These are phyloP conservation scores for Misgurnus anguillicaudatus DNA, from an alignment of 2,113 vertebrate genomes.

Conservation along the genomic window DNA sequence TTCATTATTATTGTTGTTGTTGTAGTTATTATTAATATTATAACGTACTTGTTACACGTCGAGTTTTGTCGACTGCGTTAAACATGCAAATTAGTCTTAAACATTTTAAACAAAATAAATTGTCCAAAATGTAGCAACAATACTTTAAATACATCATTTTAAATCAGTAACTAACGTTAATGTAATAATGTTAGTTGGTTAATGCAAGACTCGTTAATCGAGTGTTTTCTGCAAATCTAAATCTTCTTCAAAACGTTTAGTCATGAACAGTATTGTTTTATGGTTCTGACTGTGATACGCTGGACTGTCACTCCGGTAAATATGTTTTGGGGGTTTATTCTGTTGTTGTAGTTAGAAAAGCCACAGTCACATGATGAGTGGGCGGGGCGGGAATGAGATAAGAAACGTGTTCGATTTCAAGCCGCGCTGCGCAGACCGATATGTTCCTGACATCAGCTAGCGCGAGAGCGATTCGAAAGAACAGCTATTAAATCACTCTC, in stretches of 20 bases:
- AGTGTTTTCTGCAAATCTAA: background rate
- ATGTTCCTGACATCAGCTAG: too few species aligned
- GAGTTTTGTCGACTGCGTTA: too few species aligned
- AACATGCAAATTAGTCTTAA: too few species aligned
- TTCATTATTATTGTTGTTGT: background rate
- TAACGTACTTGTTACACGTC: too few species aligned
- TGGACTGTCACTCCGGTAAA: background rate
- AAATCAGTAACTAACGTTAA: background rate
- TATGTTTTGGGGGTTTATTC: background rate
- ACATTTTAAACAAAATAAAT: too few species aligned
- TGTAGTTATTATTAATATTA: background rate
- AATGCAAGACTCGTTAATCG: background rate
- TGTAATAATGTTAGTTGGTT: background rate
- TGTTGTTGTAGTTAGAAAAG: background rate
- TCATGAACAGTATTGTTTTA: background rate
- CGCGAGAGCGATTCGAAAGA: too few species aligned
- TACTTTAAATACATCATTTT: background rate
- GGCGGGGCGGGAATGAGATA: slow-evolving; percentile 1
- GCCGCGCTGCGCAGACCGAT: too few species aligned
- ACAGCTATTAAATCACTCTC: too few species aligned
- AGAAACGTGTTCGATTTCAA: too few species aligned
- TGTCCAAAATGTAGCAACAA: too few species aligned
- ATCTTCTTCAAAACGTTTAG: background rate
- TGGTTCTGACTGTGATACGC: background rate
- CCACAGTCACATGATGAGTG: slow-evolving; percentile 12